Evolutionary conservation across 2,797 vertebrate genomes (phyloP).

Genomic region (Hirundo rustica): DNA sequence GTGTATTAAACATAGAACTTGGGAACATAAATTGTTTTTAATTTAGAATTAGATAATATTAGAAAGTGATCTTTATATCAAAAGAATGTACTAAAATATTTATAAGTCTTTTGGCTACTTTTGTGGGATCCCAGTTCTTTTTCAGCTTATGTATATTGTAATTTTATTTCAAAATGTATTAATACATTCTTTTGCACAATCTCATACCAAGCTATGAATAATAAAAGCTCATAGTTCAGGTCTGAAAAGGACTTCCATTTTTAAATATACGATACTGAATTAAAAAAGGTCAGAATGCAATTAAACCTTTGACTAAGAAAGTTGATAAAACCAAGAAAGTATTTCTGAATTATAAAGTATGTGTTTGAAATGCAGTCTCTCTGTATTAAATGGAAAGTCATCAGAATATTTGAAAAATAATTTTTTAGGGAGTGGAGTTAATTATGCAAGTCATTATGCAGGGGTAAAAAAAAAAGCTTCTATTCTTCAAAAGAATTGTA

Average conservation of each 20-base stretch:
- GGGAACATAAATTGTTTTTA: not conserved
- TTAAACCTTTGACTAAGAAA: conserved; percentile 41
- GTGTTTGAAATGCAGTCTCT: conserved; percentile 24
- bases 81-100: not conserved
- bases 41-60: not conserved
- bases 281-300: conserved; percentile 58
- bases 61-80: not conserved
- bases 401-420: conserved; percentile 18
- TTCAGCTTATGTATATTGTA: not conserved
- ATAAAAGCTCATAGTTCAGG: not conserved
- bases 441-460: not conserved
- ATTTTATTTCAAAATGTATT: conserved; percentile 17
- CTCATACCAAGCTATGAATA: conserved; percentile 2
- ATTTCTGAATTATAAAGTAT: conserved; percentile 22
- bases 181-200: conserved; percentile 35
- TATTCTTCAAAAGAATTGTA: not conserved
- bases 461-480: not conserved
- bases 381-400: not conserved
- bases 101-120: not conserved
- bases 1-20: not conserved
- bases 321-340: conserved; percentile 21
- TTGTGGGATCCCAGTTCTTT: not conserved
- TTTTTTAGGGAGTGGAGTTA: not conserved
- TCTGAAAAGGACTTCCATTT: conserved; percentile 31
- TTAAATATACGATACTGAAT: conserved; percentile 27